Percentiles rank a stretch among this genome's conserved stretches.
phyloP scores from a whole-genome alignment of 2,888 invertebrate genomes.

The Plagodis pulveraria region DNA sequence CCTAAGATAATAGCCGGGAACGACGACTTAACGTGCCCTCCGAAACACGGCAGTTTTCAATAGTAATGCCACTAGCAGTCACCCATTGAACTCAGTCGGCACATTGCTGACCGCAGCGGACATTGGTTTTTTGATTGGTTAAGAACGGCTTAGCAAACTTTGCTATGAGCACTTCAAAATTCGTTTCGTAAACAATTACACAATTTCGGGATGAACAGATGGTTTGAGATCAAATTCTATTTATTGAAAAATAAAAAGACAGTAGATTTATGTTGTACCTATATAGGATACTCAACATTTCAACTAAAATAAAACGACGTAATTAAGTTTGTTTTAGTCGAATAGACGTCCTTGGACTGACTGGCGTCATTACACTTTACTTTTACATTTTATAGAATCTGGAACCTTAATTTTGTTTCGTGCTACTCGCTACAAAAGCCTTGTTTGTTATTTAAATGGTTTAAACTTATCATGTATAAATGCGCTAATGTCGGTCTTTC shows the following conservation, averaged over 20 bases:
- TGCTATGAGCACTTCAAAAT: no score
- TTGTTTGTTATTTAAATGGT: slow-evolving; percentile 39
- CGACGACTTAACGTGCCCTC: no score
- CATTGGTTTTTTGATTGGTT: no score
- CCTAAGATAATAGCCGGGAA: no score
- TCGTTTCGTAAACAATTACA: no score
- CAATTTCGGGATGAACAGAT: no score
- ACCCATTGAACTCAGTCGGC: no score
- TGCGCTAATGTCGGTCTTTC: slow-evolving; percentile 38
- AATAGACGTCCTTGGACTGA: slow-evolving; percentile 50
- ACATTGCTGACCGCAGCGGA: no score
- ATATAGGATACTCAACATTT: slow-evolving; percentile 42
- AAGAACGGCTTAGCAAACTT: no score
- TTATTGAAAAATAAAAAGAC: neutral
- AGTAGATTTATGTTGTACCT: slow-evolving; percentile 22
- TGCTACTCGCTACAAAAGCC: slow-evolving; percentile 33
- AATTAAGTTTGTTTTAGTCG: slow-evolving; percentile 59
- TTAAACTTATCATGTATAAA: slow-evolving; percentile 36
- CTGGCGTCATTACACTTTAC: slow-evolving; percentile 51
- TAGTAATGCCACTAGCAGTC: no score
- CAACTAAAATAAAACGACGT: slow-evolving; percentile 56
- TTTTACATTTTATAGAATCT: slow-evolving; percentile 53
- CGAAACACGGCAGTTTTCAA: no score
- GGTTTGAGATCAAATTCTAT: no score
- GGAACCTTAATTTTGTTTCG: slow-evolving; percentile 44